A percentile compares a stretch with the other conserved stretches of the same genome.
phyloP scores from a whole-genome alignment of 1,140 invertebrate genomes.

The Diprion similis region DNA sequence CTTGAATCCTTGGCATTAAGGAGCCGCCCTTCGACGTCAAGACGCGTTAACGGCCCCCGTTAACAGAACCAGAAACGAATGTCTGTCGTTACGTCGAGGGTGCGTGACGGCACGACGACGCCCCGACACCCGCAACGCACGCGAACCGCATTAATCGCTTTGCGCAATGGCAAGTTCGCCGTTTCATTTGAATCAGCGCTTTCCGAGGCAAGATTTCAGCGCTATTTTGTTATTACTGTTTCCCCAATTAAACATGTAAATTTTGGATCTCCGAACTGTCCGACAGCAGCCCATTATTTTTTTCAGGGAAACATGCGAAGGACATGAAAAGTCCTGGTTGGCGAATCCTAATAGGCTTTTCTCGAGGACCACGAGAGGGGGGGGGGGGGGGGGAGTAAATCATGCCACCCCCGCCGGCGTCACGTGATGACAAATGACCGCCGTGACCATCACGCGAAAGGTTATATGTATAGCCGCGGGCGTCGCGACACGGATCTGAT shows the following conservation, averaged over 20 bases:
- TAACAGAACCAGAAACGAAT: conserved; percentile 37
- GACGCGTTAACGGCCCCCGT: conserved; percentile 33
- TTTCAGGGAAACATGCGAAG: conserved; percentile 23
- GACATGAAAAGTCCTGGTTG: conserved; percentile 31
- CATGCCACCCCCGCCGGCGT: conserved; percentile 53
- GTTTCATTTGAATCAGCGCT: too few species aligned
- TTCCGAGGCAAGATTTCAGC: too few species aligned
- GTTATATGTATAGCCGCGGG: not conserved
- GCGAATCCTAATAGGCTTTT: not conserved
- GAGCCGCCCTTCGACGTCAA: conserved; percentile 4
- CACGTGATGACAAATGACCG: conserved; percentile 59
- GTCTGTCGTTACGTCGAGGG: conserved; percentile 1
- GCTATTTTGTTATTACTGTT: too few species aligned
- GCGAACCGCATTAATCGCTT: conserved; percentile 26
- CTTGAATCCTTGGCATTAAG: not conserved
- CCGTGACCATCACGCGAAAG: conserved; percentile 24
- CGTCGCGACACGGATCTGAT: conserved; percentile 59
- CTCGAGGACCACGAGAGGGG: not conserved
- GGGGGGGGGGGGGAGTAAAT: conserved; percentile 57
- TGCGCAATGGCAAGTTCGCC: not conserved
- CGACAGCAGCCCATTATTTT: conserved; percentile 11
- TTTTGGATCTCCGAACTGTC: not conserved
- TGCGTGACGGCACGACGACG: conserved; percentile 22
- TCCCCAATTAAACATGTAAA: too few species aligned
- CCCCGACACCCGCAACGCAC: conserved; percentile 28